A percentile compares a stretch with the other conserved stretches of the same genome.
These are phyloP conservation scores for Drosophila chauvacae DNA, from an alignment of 1,140 invertebrate species.

Conservation along the genomic window DNA sequence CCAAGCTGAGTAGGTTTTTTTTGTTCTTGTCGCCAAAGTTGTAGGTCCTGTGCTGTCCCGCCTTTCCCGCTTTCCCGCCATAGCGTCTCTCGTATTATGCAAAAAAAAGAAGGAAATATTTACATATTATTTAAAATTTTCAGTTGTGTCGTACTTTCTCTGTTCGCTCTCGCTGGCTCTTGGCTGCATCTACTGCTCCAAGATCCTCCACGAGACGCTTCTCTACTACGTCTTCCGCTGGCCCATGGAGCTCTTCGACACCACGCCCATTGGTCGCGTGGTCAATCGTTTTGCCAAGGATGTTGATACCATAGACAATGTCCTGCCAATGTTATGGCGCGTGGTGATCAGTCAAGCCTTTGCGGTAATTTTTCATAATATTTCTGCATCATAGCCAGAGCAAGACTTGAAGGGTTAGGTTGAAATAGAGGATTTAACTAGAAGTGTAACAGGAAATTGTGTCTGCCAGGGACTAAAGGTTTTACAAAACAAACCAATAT, in stretches of 20 bases:
- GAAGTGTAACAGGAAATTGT: neutral
- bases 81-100: neutral
- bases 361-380: slow-evolving; percentile 43
- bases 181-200: slow-evolving; percentile 77
- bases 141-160: slow-evolving; percentile 82
- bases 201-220: slow-evolving; percentile 87
- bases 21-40: slow-evolving; percentile 8
- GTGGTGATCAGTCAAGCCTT: slow-evolving; percentile 78
- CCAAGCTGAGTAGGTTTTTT: slow-evolving; percentile 18
- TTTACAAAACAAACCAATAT: neutral
- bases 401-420: neutral
- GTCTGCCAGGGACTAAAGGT: neutral
- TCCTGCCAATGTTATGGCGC: slow-evolving; percentile 83
- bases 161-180: slow-evolving; percentile 80
- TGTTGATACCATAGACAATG: slow-evolving; percentile 88
- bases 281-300: slow-evolving; percentile 92
- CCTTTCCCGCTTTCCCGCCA: slow-evolving; percentile 7
- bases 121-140: slow-evolving; percentile 31
- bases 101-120: neutral
- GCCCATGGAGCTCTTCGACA: slow-evolving; percentile 91
- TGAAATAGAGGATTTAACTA: neutral
- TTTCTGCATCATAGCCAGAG: neutral
- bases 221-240: slow-evolving; percentile 88
- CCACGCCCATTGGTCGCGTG: slow-evolving; percentile 90
- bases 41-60: slow-evolving; percentile 18